These are phyloP conservation scores for Chloroceryle amazona DNA, from an alignment of 2,797 vertebrate genomes.

Conservation along the genomic window DNA sequence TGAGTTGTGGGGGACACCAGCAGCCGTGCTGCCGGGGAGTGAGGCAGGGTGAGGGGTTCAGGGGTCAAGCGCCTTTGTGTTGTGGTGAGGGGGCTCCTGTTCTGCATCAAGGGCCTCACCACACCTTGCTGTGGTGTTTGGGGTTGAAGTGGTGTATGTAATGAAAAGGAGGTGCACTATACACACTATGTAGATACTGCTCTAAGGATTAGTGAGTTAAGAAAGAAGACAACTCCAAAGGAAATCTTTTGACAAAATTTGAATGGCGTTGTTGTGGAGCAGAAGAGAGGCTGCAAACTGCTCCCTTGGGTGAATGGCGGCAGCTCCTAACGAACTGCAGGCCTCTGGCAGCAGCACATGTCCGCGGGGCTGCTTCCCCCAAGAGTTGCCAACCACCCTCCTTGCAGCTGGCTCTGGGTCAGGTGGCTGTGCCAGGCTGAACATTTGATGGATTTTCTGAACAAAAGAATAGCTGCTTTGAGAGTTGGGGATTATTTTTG, in stretches of 20 bases:
- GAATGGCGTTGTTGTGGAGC: neutral
- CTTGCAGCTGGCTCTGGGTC: fast-evolving
- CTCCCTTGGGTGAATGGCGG: fast-evolving
- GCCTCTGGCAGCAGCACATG: fast-evolving
- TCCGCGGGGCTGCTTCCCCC: neutral
- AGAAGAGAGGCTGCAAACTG: neutral
- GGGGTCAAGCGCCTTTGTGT: fast-evolving
- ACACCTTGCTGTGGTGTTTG: fast-evolving
- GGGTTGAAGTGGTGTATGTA: neutral
- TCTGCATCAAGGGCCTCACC: fast-evolving
- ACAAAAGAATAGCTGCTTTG: neutral
- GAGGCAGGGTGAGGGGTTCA: neutral
- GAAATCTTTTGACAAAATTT: neutral
- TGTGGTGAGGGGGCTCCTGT: neutral
- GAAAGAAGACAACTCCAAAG: fast-evolving
- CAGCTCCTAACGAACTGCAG: neutral
- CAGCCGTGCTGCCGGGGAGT: fast-evolving
- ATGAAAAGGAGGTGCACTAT: neutral
- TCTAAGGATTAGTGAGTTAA: neutral
- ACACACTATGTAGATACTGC: neutral
- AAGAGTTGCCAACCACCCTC: neutral
- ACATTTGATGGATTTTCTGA: neutral
- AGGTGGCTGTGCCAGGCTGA: fast-evolving
- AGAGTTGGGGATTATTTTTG: neutral
- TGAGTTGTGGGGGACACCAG: neutral